Evolutionary conservation across 2,888 invertebrate species (phyloP).

Genomic region (Ptilodon capucinus): DNA sequence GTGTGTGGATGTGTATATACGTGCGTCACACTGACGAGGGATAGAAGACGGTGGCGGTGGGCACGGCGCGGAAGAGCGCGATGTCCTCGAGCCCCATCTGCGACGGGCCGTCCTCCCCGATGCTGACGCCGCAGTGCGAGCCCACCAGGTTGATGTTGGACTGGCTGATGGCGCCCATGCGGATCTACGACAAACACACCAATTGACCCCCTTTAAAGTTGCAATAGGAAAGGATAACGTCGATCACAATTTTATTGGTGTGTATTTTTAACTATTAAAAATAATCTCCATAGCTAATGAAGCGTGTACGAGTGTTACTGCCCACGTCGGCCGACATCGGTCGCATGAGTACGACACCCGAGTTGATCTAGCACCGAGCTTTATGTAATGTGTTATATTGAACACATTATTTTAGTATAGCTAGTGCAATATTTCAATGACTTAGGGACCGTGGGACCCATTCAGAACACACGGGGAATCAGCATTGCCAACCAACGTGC

Average conservation of each 20-base stretch:
- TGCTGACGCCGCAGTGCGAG: conserved; percentile 98
- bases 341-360: conserved; percentile 45
- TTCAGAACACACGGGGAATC: no score
- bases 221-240: no score
- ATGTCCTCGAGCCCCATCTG: conserved; percentile 99
- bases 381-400: conserved; percentile 7
- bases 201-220: no score
- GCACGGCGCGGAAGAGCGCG: conserved; percentile 96
- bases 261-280: no score
- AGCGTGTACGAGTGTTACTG: conserved; percentile 40
- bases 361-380: conserved; percentile 17
- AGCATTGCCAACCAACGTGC: no score
- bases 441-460: no score
- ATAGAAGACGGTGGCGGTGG: conserved; percentile 88
- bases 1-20: no score
- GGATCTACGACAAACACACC: conserved; percentile 84
- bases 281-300: no score
- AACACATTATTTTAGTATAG: conserved; percentile 8
- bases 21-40: conserved; percentile 84
- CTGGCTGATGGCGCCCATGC: conserved; percentile 99
- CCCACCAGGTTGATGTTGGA: conserved; percentile 98
- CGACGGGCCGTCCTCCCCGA: conserved; percentile 99
- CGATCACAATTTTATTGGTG: no score
- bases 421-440: conserved; percentile 17
- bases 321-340: conserved; percentile 41